Base-by-base conservation (phyloP, 2,113 vertebrate genomes). In the Microcebus tavaratra region DNA sequence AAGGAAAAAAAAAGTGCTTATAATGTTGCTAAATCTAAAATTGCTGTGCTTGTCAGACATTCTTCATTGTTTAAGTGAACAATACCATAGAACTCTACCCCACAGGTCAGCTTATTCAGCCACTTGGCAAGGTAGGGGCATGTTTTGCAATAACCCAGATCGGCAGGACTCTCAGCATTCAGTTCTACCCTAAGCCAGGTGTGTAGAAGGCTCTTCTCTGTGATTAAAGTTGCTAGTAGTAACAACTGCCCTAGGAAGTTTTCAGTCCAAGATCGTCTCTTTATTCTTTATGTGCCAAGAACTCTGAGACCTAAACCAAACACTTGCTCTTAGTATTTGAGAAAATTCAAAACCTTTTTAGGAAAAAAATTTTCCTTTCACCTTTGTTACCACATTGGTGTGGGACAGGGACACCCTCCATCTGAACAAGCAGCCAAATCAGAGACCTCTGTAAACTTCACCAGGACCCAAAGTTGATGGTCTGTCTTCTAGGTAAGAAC, bases 241-340 rank as follows among this genome's bases (percentile, higher is more conserved):
- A 94, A 91, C 76, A 94, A 80, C 5, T 63, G n/a, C 29, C 36
- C 61, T 53, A 73, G 53, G n/a, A 91, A 73, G 39, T 48, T 93
- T 67, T 95, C 31, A 87, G 63, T 81, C 25, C 50, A 34, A 76
- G 87, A 91, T 76, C 48, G 67, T 50, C 55, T 57, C 42, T 78
- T 63, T 61, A 72, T 61, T 48, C n/a, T 96, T 70, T 95, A 61
- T 68, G 68, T 93, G 79, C 50, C 57, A 93, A 91, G 90, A 96
- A 89, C 79, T 82, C 79, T 92, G 75, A 63, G 73, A 90, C n/a
- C 25, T 83, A 80, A 96, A 93, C 29, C 90, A 94, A 90, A n/a
- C 45, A 96, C 8, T 83, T 80, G 31, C 73, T 95, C 36, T 14
- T 59, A 57, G 59, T 53, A 36, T 80, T 95, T 59, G 15, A 95